Evolutionary conservation across 92 coral and sea anemone species (phyloP), one percentile per base, ranked within the genome.

Genomic region (Parazoanthus swiftii): DNA sequence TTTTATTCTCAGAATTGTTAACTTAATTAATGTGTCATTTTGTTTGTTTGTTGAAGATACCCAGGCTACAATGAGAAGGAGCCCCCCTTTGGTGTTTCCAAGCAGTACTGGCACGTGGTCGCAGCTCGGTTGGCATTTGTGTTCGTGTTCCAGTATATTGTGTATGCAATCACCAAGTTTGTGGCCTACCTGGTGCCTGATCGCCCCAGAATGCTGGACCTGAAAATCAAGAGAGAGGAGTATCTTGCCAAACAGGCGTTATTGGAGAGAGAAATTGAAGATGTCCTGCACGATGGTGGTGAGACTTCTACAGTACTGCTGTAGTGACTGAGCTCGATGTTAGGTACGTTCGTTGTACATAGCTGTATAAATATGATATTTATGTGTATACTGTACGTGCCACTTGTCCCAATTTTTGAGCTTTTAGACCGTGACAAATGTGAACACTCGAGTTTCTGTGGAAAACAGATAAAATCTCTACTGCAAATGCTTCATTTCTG

Each of bases 81-180:
- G 3, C 23, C 42, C 6, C 98, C 98, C 48, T 97, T 95, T 85
- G 90, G 74, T 26, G 94, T 90, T 72, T 93, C 93, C 76, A 95
- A 97, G 80, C 95, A 97, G 83, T 94, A 97, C 93, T 94, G 98
- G 94, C 99, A 97, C 81, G 97, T 97, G 89, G 94, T 95, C 29
- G 95, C 98, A 37, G 98, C 95, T 26, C 95, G 97, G 63, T 86
- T 97, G 36, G 95, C 96, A 8, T 97, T 97, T 79, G 99, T 97
- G 50, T 91, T 97, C 68, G 92, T 92, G 21, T 97, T 97, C 93
- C 99, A 97, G 92, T 97, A 95, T 88, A n/a, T 95, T 89, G 99
- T 97, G 79, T 97, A 95, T 76, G 90, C 86, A 50, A 85, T 94
- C 88, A 97, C 96, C 46, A 95, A 95, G 93, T 92, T 97, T 67